Percentiles rank a stretch among this genome's conserved stretches.
Evolutionary conservation across 2,113 vertebrate species (phyloP).

Genomic region (Pagrus major): DNA sequence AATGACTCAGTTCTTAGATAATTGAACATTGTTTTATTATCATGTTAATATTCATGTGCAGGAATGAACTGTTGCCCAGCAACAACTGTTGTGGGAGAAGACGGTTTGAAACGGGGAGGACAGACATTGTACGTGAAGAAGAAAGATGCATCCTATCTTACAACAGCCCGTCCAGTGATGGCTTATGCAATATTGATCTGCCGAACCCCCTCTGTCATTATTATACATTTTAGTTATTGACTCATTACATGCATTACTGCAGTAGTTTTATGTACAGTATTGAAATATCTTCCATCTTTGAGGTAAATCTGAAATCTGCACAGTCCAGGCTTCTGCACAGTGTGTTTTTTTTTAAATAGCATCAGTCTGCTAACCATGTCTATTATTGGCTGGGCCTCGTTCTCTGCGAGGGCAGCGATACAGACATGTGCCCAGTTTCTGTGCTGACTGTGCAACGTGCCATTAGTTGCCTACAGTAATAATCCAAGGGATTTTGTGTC

Average conservation of each 20-base stretch:
- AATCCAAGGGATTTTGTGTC: slow-evolving; percentile 1
- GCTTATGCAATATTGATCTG: slow-evolving; percentile 6
- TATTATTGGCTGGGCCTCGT: slow-evolving; percentile 43
- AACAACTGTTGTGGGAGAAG: slow-evolving; percentile 27
- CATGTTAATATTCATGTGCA: slow-evolving; percentile 13
- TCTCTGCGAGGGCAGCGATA: slow-evolving; percentile 41
- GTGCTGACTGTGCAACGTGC: slow-evolving; percentile 48
- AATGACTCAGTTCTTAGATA: background rate
- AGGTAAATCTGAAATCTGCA: background rate
- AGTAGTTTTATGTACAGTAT: background rate
- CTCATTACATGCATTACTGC: background rate
- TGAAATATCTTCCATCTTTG: background rate
- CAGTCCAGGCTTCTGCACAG: background rate
- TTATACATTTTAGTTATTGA: background rate
- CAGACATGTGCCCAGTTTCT: slow-evolving; percentile 14
- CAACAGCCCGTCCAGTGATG: background rate
- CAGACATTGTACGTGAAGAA: slow-evolving; percentile 4
- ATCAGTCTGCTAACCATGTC: slow-evolving; percentile 24
- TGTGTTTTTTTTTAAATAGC: slow-evolving; percentile 22
- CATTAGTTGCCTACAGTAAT: slow-evolving; percentile 9
- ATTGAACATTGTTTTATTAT: slow-evolving; percentile 11
- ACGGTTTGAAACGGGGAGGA: slow-evolving; percentile 5
- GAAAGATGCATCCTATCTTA: slow-evolving; percentile 1
- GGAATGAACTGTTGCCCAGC: slow-evolving; percentile 35
- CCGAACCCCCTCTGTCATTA: background rate